These are phyloP conservation scores for Aricia agestis DNA, from an alignment of 1,140 invertebrate species.

Conservation along the genomic window DNA sequence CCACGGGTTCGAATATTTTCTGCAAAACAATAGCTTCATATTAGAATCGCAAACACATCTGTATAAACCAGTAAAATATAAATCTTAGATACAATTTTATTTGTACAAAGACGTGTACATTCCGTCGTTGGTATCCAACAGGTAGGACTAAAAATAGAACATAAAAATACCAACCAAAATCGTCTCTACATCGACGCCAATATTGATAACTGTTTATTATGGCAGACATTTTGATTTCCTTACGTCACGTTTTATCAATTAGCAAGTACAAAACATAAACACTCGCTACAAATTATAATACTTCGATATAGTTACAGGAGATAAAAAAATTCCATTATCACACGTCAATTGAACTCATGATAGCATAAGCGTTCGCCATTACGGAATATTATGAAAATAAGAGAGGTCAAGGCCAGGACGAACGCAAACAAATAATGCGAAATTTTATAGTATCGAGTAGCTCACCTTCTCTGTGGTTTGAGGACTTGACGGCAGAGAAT, in stretches of 20 bases:
- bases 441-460: conserved; percentile 37
- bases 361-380: conserved; percentile 71
- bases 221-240: conserved; percentile 23
- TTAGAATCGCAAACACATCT: not conserved
- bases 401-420: conserved; percentile 74
- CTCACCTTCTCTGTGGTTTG: conserved; percentile 73
- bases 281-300: not conserved
- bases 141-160: conserved; percentile 6
- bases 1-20: conserved; percentile 66
- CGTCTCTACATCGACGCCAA: conserved; percentile 13
- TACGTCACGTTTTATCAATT: conserved; percentile 9
- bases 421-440: conserved; percentile 64
- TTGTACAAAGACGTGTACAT: not conserved
- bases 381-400: conserved; percentile 75
- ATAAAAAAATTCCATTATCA: conserved; percentile 58
- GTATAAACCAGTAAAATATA: not conserved
- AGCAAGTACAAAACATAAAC: conserved; percentile 17
- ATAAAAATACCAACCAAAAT: conserved; percentile 15
- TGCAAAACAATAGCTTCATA: conserved; percentile 41
- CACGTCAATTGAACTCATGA: conserved; percentile 59
- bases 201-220: conserved; percentile 22
- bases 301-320: conserved; percentile 18
- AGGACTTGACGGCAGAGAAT: conserved; percentile 73
- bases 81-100: not conserved
- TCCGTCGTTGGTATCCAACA: conserved; percentile 2